Base-by-base conservation (phyloP, 2,113 vertebrate genomes). In the Prochilodus magdalenae region DNA sequence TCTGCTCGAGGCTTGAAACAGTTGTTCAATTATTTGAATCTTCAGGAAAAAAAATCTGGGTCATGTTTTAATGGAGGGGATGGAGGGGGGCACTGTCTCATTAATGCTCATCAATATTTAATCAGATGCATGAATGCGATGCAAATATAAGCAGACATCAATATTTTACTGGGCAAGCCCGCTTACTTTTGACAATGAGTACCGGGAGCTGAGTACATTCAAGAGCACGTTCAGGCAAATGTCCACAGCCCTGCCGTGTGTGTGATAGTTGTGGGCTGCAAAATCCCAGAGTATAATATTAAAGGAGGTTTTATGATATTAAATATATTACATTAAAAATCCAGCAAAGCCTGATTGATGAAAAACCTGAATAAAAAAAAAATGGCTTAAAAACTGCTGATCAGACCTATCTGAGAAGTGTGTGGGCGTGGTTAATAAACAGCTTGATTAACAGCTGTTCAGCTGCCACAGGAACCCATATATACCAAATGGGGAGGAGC, bases 21-120 rank as follows among this genome's bases (percentile, higher is more conserved):
- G 60, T 63, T 75, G 47, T 57, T 74, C 69, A 63, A 63, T 83
- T 82, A 82, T 70, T 65, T 69, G 66, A 69, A 60, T 80, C 66
- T 51, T 63, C 22, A 44, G 44, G 69, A 67, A 36, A 36, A 36
- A 62, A 80, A 73, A 77, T 24, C 44, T 36, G 74, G 70, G 73
- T 55, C 30, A 73, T 62, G 75, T 77, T 69, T 62, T 51, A 22
- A 60, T 20, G 13, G 6, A 36, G 55, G 30, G 26, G 51, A 24
- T 73, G 62, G 7, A 53, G n/a, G 40, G 44, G 26, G 72, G 65
- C 67, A 20, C 24, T 18, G 74, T 76, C 77, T 87, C 77, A 83
- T 85, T 85, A 87, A 66, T 67, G 51, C 71, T 74, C 57, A 65
- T 85, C 76, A 82, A 80, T 85, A 85, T 80, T 77, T 80, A 80